Conservation (phyloP, 2,797 vertebrate species). For the Peromyscus eremicus region DNA sequence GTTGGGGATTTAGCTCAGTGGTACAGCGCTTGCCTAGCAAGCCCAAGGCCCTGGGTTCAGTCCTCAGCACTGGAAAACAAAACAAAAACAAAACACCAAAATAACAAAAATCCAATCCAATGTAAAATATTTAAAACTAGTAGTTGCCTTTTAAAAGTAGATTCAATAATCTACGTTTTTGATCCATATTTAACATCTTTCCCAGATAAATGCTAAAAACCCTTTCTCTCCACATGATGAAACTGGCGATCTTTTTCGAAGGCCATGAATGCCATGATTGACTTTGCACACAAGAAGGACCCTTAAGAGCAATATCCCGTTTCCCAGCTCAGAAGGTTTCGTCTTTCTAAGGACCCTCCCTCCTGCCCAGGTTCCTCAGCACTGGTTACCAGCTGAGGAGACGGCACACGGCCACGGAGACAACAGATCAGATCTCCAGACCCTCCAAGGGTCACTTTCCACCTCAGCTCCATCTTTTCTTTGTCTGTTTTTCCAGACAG, state of each 20-base stretch:
- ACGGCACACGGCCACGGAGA: neutral
- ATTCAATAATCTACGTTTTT: too few species aligned
- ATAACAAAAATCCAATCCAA: too few species aligned
- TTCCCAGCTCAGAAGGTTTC: neutral
- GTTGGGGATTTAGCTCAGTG: too few species aligned
- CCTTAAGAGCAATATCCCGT: neutral
- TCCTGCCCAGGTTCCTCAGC: neutral
- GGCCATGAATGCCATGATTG: neutral
- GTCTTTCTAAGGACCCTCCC: slow-evolving; percentile 13
- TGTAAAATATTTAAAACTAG: too few species aligned
- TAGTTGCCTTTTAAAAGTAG: too few species aligned
- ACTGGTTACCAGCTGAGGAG: neutral
- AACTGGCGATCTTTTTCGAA: neutral
- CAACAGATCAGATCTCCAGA: neutral
- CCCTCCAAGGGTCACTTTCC: neutral
- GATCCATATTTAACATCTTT: neutral
- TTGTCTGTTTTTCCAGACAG: too few species aligned
- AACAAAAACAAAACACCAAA: too few species aligned
- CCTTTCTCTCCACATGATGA: neutral
- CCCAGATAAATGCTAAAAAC: neutral
- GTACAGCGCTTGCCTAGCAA: too few species aligned
- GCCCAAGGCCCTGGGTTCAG: too few species aligned
- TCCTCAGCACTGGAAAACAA: too few species aligned
- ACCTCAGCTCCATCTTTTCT: slow-evolving; percentile 30
- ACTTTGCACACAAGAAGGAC: neutral